Evolutionary conservation across 2,113 vertebrate species (phyloP).

Genomic region (Cavia aperea): DNA sequence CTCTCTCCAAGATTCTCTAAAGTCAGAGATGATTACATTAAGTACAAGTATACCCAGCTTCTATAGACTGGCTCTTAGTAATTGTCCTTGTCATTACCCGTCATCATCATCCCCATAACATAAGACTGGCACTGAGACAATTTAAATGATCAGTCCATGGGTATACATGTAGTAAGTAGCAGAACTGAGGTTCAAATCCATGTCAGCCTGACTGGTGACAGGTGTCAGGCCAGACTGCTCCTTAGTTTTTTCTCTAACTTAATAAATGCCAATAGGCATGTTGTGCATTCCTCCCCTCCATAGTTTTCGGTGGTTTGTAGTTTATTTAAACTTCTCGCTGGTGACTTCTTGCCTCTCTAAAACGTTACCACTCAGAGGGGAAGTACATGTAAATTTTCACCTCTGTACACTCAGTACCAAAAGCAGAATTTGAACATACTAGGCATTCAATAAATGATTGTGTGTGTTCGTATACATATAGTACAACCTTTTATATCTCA

Average conservation of each 20-base stretch:
- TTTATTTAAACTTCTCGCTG: background rate
- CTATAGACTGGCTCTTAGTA: background rate
- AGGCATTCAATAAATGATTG: background rate
- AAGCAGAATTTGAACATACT: rapidly evolving
- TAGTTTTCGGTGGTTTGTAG: background rate
- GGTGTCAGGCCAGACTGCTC: background rate
- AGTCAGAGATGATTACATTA: background rate
- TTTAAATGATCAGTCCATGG: background rate
- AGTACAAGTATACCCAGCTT: background rate
- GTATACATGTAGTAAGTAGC: background rate
- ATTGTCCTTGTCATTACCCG: no score
- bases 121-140: background rate
- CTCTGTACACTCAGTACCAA: background rate
- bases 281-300: background rate
- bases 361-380: background rate
- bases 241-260: background rate
- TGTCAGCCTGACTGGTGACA: no score
- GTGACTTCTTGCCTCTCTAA: background rate
- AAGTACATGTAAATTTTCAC: background rate
- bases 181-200: background rate
- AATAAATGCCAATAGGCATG: background rate
- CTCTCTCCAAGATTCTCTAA: background rate
- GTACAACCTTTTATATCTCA: background rate
- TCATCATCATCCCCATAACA: background rate
- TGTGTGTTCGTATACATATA: background rate